These are phyloP conservation scores for Dolomedes plantarius DNA, from an alignment of 2,888 invertebrate species.

Conservation along the genomic window DNA sequence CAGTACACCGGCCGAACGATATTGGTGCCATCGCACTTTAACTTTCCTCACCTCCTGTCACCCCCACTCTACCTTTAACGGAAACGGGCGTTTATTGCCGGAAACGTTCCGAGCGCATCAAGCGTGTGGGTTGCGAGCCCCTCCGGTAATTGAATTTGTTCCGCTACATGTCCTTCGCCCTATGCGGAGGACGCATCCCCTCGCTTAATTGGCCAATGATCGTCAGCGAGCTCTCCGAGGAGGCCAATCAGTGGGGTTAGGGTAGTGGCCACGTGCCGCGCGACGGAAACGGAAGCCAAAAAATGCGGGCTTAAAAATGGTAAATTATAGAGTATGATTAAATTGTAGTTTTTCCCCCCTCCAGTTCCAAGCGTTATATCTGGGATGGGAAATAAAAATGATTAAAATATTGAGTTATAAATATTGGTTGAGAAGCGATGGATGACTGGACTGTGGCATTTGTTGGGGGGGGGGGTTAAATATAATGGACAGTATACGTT, in stretches of 20 bases:
- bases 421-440: too few relatives aligned
- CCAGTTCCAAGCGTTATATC: too few relatives aligned
- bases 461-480: too few relatives aligned
- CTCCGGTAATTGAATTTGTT: conserved; percentile 54
- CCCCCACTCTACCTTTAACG: neutral
- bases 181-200: conserved; percentile 29
- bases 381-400: too few relatives aligned
- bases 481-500: too few relatives aligned
- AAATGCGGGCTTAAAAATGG: neutral
- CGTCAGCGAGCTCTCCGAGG: conserved; percentile 19
- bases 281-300: conserved; percentile 17
- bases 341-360: too few relatives aligned
- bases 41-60: neutral
- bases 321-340: too few relatives aligned
- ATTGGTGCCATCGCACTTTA: neutral
- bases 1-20: too few relatives aligned
- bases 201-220: conserved; percentile 51
- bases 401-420: too few relatives aligned
- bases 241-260: conserved; percentile 48
- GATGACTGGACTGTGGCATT: too few relatives aligned
- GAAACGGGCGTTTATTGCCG: too few relatives aligned
- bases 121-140: neutral
- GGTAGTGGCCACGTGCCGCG: conserved; percentile 25
- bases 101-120: neutral
- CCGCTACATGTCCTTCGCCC: conserved; percentile 33